Evolutionary conservation across 2,888 invertebrate genomes (phyloP).

Genomic region (Gibbula magus): DNA sequence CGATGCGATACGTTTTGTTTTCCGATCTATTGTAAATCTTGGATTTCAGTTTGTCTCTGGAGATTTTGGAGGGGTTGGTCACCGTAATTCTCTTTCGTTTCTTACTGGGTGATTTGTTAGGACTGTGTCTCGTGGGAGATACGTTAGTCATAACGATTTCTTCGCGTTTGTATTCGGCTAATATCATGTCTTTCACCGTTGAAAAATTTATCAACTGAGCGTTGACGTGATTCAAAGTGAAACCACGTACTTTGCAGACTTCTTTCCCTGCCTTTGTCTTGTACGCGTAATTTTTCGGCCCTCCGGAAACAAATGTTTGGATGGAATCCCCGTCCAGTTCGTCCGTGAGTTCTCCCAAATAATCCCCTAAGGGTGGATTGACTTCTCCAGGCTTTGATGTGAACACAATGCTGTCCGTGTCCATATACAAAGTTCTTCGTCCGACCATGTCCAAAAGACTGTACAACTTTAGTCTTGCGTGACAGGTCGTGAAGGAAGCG

Average conservation of each 20-base stretch:
- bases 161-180: background rate
- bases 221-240: slow-evolving; percentile 48
- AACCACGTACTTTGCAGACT: slow-evolving; percentile 57
- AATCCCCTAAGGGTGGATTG: slow-evolving; percentile 55
- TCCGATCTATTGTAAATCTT: slow-evolving; percentile 80
- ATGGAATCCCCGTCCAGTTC: slow-evolving; percentile 60
- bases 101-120: too few relatives aligned
- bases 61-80: slow-evolving; percentile 41
- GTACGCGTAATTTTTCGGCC: slow-evolving; percentile 71
- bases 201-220: slow-evolving; percentile 43
- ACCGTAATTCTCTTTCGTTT: too few relatives aligned
- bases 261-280: slow-evolving; percentile 41
- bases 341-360: slow-evolving; percentile 69
- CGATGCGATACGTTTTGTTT: slow-evolving; percentile 69
- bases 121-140: too few relatives aligned
- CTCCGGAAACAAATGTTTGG: slow-evolving; percentile 60
- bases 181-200: background rate
- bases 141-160: too few relatives aligned
- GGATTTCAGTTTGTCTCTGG: slow-evolving; percentile 80
- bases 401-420: slow-evolving; percentile 37
- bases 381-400: background rate
- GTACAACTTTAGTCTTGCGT: slow-evolving; percentile 38
- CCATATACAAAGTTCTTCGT: slow-evolving; percentile 31
- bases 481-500: slow-evolving; percentile 34
- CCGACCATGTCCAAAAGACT: slow-evolving; percentile 31